Evolutionary conservation across 2,888 invertebrate genomes (phyloP), one percentile per base, ranked within the genome.

Genomic region (Agrochola circellaris): DNA sequence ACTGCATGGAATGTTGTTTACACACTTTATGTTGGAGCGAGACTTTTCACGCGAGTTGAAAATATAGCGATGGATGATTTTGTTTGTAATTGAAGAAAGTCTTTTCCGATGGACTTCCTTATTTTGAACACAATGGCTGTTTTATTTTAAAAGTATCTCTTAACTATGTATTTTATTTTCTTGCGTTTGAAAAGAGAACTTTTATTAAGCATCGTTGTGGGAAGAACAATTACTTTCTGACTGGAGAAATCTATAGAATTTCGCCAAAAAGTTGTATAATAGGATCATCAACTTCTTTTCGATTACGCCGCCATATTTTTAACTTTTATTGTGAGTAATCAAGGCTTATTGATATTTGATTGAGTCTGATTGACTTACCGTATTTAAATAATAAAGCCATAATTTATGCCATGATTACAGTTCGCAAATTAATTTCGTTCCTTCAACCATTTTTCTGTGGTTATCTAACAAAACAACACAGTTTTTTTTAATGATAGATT

Each of bases 1-100:
- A 91, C 92, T 90, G 91, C 85, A 89, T 80, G 93, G 94, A 95
- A 95, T 95, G 93, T 91, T 93, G 93, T 94, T 94, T 93, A 91
- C 82, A 82, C 79, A 81, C 51, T 83, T 75, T 79, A 73, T 73
- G 84, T 80, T 79, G 58, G 54, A 68, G 56, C 38, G 60, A 75
- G 70, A 65, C 42, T 66, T 60, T 79, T 62, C 34, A 15, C 17
- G 48, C n/a, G 51, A 54, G 34, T 71, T 62, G 61, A 77, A 30
- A 56, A 58, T 42, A 79, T 60, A 67, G 38, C 51, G n/a, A 75
- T 78, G 20, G 48, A 77, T 71, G n/a, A 54, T 45, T 74, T 66
- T 30, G n/a, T 64, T 15, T 45, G 62, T 54, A 54, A 48, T 60
- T 70, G 51, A 9, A 75, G 66, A 72, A 73, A 79, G 67, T 60